Percentiles rank a stretch among this genome's conserved stretches.
phyloP scores from a whole-genome alignment of 2,113 vertebrate species.

The Siniperca knerii region DNA sequence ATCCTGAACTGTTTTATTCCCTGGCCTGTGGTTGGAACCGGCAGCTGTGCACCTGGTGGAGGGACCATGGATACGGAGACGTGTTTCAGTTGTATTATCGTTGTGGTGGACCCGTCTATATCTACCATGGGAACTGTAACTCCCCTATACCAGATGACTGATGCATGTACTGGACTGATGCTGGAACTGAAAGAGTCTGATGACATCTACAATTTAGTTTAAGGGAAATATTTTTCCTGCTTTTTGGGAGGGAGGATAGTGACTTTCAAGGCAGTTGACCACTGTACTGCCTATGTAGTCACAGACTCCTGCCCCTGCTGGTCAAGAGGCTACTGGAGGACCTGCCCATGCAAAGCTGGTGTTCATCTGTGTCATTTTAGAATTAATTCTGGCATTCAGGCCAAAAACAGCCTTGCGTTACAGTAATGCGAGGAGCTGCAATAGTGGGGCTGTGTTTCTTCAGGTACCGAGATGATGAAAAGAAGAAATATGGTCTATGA shows the following conservation, averaged over 20 bases:
- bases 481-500: not conserved
- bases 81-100: conserved; percentile 93
- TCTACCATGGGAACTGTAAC: conserved; percentile 98
- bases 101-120: conserved; percentile 90
- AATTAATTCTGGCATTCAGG: not conserved
- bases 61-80: conserved; percentile 92
- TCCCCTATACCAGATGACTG: conserved; percentile 91
- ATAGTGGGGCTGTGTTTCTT: not conserved
- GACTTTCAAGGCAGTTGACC: conserved; percentile 6
- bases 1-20: conserved; percentile 91
- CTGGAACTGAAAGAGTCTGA: not conserved
- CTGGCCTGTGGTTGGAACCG: conserved; percentile 96
- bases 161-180: conserved; percentile 35
- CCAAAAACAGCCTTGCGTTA: not conserved
- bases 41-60: conserved; percentile 98
- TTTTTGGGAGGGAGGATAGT: not conserved
- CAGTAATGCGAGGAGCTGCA: not conserved
- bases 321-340: conserved; percentile 44
- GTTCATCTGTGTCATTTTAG: not conserved
- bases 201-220: not conserved
- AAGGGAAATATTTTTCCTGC: not conserved
- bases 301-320: conserved; percentile 52
- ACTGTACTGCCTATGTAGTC: not conserved
- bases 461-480: conserved; percentile 9
- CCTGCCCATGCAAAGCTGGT: not conserved